Evolutionary conservation across 1,140 invertebrate genomes (phyloP).

Genomic region (Conus ventricosus): DNA sequence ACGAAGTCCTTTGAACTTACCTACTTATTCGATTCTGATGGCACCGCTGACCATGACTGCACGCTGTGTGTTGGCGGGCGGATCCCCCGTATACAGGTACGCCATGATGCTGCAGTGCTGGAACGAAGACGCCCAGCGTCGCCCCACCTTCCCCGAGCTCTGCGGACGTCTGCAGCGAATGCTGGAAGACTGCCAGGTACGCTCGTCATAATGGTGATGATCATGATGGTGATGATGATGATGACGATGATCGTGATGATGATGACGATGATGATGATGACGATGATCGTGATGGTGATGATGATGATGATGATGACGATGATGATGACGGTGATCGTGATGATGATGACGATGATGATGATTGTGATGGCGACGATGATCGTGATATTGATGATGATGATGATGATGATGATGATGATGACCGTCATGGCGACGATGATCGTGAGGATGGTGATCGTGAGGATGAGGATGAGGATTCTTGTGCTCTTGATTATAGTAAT

Average conservation of each 20-base stretch:
- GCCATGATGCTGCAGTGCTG: conserved; percentile 71
- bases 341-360: not conserved
- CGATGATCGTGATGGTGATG: no score
- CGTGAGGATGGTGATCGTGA: not conserved
- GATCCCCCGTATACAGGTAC: conserved; percentile 50
- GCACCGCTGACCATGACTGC: no score
- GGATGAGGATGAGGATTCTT: no score
- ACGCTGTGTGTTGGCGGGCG: no score
- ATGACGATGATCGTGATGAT: not conserved
- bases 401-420: not conserved
- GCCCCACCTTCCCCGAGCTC: conserved; percentile 63
- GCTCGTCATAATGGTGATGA: not conserved
- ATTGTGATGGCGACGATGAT: not conserved
- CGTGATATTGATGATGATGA: not conserved
- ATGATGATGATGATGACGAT: no score
- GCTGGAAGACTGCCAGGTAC: conserved; percentile 69
- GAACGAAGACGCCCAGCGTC: conserved; percentile 59
- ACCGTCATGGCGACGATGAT: not conserved
- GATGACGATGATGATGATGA: no score
- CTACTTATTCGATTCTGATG: no score
- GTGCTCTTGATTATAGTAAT: not conserved
- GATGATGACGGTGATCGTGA: not conserved
- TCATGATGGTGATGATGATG: not conserved
- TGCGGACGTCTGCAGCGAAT: conserved; percentile 58
- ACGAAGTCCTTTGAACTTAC: no score